These are phyloP conservation scores for Pluvianellus socialis DNA, from an alignment of 2,113 vertebrate genomes.

Conservation along the genomic window DNA sequence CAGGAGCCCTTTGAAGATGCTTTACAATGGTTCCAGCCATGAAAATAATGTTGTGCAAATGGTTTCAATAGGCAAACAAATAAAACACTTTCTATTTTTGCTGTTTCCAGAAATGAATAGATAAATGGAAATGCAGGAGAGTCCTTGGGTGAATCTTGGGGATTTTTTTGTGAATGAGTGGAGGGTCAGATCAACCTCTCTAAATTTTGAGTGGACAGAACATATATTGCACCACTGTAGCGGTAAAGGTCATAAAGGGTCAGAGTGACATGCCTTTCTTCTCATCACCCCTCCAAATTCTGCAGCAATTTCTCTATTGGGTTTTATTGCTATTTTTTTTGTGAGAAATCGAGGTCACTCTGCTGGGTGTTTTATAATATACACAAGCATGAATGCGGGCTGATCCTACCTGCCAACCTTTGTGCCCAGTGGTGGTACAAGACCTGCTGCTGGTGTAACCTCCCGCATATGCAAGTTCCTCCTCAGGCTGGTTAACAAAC, in stretches of 20 bases:
- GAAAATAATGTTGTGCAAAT: not conserved
- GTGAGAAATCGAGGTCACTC: not conserved
- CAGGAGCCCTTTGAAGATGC: not conserved
- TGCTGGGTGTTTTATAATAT: not conserved
- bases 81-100: not conserved
- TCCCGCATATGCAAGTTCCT: not conserved
- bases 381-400: accelerated
- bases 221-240: not conserved
- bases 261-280: not conserved
- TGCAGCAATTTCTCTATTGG: not conserved
- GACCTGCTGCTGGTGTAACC: not conserved
- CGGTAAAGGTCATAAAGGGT: not conserved
- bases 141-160: not conserved
- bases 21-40: not conserved
- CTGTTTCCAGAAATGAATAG: not conserved
- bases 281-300: not conserved
- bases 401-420: not conserved
- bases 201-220: not conserved
- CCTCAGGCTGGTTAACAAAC: not conserved
- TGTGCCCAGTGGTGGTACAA: not conserved
- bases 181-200: not conserved
- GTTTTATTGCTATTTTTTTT: constrained; percentile 26
- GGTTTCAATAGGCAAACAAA: not conserved
- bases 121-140: not conserved
- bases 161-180: not conserved